Evolutionary conservation across 2,797 vertebrate species (phyloP), one percentile per base, ranked within the genome.

Genomic region (Acanthiza pusilla): DNA sequence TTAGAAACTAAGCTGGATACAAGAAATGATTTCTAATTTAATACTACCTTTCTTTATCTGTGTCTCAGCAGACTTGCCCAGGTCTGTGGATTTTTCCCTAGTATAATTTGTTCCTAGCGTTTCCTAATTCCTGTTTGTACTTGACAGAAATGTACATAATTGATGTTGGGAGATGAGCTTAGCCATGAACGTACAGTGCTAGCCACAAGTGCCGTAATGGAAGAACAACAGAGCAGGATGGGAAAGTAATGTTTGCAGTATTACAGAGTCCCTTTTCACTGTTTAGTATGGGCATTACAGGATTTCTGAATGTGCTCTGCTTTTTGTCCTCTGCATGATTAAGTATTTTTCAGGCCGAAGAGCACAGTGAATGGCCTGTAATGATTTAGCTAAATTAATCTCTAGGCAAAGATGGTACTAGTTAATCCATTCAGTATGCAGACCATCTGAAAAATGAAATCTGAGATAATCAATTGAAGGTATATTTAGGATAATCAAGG

Each of bases 381-480:
- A 95, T 94, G 91, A 96, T 77, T 93, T 94, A 62, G 90, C 91
- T 92, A 89, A 95, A 96, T 95, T 95, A 50, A 93, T 97, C 93
- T 94, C 88, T 77, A 81, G 93, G 79, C 94, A 94, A 84, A 73
- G 55, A 72, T 63, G 73, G 85, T 65, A n/a, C 71, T 70, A 65
- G 87, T 95, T 96, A 95, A 89, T 96, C 90, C 89, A 57, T 84
- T 96, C 58, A 29, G 81, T 86, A 12, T 42, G 57, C n/a, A 34
- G 60, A 25, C 87, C 76, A 91, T 96, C 89, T 84, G 30, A 79
- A 86, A 85, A 96, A 95, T 93, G 88, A 94, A 92, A 75, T 60
- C 85, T 82, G 85, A 85, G 91, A 88, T 85, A 84, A 88, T 95
- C 82, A 82, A 30, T 68, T 83, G 83, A 85, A 91, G 74, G 84